These are phyloP conservation scores for Helobdella robusta DNA, from an alignment of 2,888 invertebrate genomes.

Conservation along the genomic window DNA sequence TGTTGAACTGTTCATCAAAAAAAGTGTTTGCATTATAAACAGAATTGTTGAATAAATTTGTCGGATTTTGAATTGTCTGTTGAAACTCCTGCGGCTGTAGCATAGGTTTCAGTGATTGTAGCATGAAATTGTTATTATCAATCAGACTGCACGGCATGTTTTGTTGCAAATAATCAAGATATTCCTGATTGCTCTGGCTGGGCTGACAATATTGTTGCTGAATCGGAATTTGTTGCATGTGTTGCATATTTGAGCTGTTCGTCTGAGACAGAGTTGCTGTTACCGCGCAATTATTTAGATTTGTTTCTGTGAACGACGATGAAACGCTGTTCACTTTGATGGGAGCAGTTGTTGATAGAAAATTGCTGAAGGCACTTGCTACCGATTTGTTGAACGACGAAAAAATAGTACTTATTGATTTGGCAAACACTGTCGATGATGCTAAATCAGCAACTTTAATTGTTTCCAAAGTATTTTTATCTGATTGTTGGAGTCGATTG, in stretches of 20 bases:
- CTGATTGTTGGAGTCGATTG: too few species aligned
- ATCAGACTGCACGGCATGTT: too few species aligned
- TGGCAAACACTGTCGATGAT: constrained; percentile 23
- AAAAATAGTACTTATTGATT: constrained; percentile 34
- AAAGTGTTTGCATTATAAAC: too few species aligned
- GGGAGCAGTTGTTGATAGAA: constrained; percentile 27
- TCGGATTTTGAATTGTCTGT: too few species aligned
- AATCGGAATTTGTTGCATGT: not conserved
- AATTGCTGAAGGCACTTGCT: constrained; percentile 34
- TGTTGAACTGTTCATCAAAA: too few species aligned
- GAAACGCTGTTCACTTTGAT: constrained; percentile 8
- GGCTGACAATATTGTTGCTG: not conserved
- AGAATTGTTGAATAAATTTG: too few species aligned
- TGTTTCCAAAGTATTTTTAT: too few species aligned
- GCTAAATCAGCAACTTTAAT: constrained; percentile 28
- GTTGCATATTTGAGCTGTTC: not conserved
- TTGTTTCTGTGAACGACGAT: not conserved
- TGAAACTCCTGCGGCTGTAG: constrained; percentile 1
- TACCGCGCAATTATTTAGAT: too few species aligned
- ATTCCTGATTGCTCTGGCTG: not conserved
- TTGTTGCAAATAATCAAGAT: too few species aligned
- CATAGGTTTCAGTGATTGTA: not conserved
- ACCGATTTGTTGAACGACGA: constrained; percentile 34
- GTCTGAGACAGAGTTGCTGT: too few species aligned
- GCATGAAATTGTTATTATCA: too few species aligned